Conservation (phyloP, 2,797 vertebrate genomes). For the Glyptemys insculpta region DNA sequence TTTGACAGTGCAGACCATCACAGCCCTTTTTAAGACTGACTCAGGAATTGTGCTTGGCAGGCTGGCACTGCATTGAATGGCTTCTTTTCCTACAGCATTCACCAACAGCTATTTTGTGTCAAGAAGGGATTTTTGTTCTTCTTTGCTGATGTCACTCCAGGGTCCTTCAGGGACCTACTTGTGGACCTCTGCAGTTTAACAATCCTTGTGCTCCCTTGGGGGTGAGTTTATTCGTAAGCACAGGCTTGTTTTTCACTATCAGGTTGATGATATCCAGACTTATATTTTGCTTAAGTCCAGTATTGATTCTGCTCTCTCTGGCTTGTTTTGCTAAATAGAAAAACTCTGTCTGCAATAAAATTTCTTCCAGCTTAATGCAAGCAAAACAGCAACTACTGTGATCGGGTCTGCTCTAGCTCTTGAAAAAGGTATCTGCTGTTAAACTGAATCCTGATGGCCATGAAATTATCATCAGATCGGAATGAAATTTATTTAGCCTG, state of each 20-base stretch:
- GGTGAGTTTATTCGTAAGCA: background rate
- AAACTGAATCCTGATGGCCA: background rate
- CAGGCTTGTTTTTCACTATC: constrained; percentile 48
- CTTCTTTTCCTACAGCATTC: constrained; percentile 49
- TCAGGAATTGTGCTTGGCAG: constrained; percentile 50
- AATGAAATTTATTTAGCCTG: constrained; percentile 58
- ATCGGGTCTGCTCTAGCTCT: constrained; percentile 21
- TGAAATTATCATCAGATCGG: background rate
- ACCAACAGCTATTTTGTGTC: constrained; percentile 56
- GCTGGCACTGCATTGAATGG: constrained; percentile 56
- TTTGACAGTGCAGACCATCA: rapidly evolving
- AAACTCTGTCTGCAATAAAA: constrained; percentile 54
- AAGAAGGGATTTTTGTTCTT: constrained; percentile 43
- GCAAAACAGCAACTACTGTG: constrained; percentile 61
- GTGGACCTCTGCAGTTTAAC: constrained; percentile 45
- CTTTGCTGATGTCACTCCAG: constrained; percentile 57
- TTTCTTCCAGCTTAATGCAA: constrained; percentile 26
- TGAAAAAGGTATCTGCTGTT: background rate
- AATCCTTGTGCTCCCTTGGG: constrained; percentile 48
- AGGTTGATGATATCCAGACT: constrained; percentile 61
- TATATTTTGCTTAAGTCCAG: constrained; percentile 61
- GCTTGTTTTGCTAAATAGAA: constrained; percentile 68
- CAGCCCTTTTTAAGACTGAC: constrained; percentile 17
- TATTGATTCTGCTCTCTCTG: constrained; percentile 54
- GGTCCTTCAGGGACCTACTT: constrained; percentile 4